Evolutionary conservation across 2,113 vertebrate species (phyloP), one percentile per base, ranked within the genome.

Genomic region (Pteruthius melanotis): DNA sequence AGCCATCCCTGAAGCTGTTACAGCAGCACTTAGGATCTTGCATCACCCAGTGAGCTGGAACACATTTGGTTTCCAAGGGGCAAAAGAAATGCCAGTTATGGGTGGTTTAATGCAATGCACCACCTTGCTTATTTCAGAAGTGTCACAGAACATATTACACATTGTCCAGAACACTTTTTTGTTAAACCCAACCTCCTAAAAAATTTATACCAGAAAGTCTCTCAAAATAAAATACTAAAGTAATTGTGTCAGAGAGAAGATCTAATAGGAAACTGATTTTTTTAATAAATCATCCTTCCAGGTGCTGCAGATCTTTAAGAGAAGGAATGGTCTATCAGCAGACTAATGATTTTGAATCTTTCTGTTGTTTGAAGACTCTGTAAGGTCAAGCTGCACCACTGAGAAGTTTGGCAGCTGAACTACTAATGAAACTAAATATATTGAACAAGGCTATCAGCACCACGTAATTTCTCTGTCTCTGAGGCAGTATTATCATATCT

Each of bases 371-470:
- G 71, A 89, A 95, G 92, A 93, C 81, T 93, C 94, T 93, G 93
- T 88, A 94, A 96, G 61, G 96, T 91, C 95, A 97, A 64, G 56
- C 57, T 85, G 97, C 93, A 92, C 94, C 79, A 92, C 90, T 35
- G 88, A 96, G 95, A 96, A 97, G 66, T 92, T 91, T 94, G 89
- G 96, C 85, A 97, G 92, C 82, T 90, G 97, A 97, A 96, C 91
- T 96, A 91, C 56, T 71, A 97, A 97, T 93, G 96, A 60, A 89
- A 94, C 61, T 47, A 89, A 95, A 95, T 83, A 76, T 86, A 93
- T 18, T 97, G 96, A 97, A 91, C 79, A 79, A 87, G 88, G 83
- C 60, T 59, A 92, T 81, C 69, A 56, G 91, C 90, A 94, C 75
- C 90, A 93, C 56, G 33, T 57, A 66, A 74, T 86, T 90, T 87